phyloP scores from a whole-genome alignment of 2,888 invertebrate genomes.

The Drosophila demipolita region DNA sequence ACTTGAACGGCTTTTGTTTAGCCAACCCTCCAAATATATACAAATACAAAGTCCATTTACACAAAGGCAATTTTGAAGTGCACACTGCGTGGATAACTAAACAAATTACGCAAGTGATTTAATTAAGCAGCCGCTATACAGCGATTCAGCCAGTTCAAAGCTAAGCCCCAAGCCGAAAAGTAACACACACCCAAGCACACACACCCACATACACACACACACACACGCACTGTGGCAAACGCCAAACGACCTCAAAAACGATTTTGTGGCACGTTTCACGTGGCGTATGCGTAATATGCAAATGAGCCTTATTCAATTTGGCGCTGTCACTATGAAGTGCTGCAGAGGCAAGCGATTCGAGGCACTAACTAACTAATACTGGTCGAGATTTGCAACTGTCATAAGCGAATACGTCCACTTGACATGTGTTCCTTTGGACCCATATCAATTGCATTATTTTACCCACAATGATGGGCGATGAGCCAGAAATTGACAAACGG shows the following conservation, averaged over 20 bases:
- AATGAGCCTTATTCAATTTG: constrained; percentile 45
- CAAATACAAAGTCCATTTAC: constrained; percentile 3
- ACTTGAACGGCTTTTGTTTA: constrained; percentile 69
- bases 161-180: constrained; percentile 9
- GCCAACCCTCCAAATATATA: constrained; percentile 10
- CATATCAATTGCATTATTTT: constrained; percentile 44
- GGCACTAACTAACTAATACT: constrained; percentile 23
- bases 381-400: constrained; percentile 2
- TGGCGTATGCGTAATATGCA: constrained; percentile 79
- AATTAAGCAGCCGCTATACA: constrained; percentile 72
- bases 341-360: constrained; percentile 1
- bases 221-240: too few relatives aligned
- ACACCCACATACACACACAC: neutral
- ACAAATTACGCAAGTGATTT: constrained; percentile 79
- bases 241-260: neutral
- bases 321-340: constrained; percentile 26
- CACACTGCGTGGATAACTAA: constrained; percentile 69
- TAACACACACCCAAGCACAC: constrained; percentile 2
- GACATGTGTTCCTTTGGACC: constrained; percentile 33
- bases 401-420: constrained; percentile 14
- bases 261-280: constrained; percentile 57
- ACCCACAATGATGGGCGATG: constrained; percentile 19
- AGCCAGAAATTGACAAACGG: constrained; percentile 48
- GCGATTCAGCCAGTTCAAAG: constrained; percentile 37
- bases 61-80: constrained; percentile 67